These are phyloP conservation scores for Ctena decussata DNA, from an alignment of 2,888 invertebrate genomes.

Conservation along the genomic window DNA sequence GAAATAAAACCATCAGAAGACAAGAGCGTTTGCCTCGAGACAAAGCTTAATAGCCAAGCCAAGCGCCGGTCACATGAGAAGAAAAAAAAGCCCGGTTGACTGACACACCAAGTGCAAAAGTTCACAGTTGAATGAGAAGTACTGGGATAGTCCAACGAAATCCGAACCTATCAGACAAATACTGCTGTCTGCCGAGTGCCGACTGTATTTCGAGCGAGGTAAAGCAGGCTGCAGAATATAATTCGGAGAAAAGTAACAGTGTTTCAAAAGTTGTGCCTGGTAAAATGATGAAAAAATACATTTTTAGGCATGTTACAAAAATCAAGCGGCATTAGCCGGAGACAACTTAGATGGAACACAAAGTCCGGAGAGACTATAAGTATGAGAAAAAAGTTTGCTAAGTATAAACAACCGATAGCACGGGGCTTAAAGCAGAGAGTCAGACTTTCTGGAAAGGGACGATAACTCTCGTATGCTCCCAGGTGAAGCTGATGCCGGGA, in stretches of 20 bases:
- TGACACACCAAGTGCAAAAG: neutral
- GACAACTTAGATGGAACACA: neutral
- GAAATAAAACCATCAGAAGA: neutral
- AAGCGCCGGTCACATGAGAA: neutral
- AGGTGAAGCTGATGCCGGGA: conserved; percentile 46
- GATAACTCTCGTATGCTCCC: conserved; percentile 44
- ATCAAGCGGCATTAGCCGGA: neutral
- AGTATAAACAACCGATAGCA: neutral
- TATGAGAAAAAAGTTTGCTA: neutral
- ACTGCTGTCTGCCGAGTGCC: neutral
- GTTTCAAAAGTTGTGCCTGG: neutral
- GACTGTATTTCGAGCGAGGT: neutral
- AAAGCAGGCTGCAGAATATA: neutral
- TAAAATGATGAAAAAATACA: neutral
- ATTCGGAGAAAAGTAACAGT: neutral
- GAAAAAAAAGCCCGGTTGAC: neutral
- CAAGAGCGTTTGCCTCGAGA: neutral
- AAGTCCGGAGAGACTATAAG: neutral
- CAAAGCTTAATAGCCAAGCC: neutral
- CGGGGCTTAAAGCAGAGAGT: neutral
- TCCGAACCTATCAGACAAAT: neutral
- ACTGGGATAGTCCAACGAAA: neutral
- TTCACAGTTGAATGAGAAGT: neutral
- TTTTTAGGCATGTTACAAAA: neutral
- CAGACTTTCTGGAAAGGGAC: conserved; percentile 48